Base-by-base conservation (phyloP, 1,140 invertebrate genomes). In the Lepidurus packardi region DNA sequence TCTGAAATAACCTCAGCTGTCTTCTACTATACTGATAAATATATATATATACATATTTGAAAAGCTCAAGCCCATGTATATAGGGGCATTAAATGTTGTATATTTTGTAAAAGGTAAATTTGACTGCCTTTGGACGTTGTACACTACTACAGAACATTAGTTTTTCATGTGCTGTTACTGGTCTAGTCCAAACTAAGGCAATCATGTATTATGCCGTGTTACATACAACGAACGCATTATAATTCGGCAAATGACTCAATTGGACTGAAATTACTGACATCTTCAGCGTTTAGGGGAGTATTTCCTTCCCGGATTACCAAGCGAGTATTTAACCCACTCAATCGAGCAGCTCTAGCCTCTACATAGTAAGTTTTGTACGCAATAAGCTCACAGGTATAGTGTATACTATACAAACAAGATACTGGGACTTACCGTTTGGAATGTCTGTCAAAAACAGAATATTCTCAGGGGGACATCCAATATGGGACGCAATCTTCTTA, bases 361-460 rank as follows among this genome's bases (percentile, higher is more conserved):
- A 84, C 2, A 4, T 34, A 34, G 34, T 34, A 34, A 34, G 34
- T 34, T 34, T 34, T 77, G 85, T 83, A 82, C 79, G 81, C 10
- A 43, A 21, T 34, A 2, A 34, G 34, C 34, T 34, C 34, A 34
- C 3, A 34, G 34, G 3, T 34, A 34, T 34, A 34, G 3, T 34
- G 4, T 34, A 34, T 34, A 34, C 34, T 34, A 34, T 4, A 4
- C 3, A 34, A 34, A 34, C 34, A 34, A 34, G 34, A 2, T 4
- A 34, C 1, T 34, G 34, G 34, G 43, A 81, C 82, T 83, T 83
- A 94, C 94, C 94, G 89, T 90, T 90, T 11, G 90, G 86, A 83
- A 92, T 86, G 85, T 97, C 95, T 53, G 94, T 97, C 0, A 97
- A 86, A 83, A 96, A 98, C 1, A 96, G 82, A 73, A 96, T 88